phyloP scores from a whole-genome alignment of 2,888 invertebrate species.

The Callosobruchus maculatus region DNA sequence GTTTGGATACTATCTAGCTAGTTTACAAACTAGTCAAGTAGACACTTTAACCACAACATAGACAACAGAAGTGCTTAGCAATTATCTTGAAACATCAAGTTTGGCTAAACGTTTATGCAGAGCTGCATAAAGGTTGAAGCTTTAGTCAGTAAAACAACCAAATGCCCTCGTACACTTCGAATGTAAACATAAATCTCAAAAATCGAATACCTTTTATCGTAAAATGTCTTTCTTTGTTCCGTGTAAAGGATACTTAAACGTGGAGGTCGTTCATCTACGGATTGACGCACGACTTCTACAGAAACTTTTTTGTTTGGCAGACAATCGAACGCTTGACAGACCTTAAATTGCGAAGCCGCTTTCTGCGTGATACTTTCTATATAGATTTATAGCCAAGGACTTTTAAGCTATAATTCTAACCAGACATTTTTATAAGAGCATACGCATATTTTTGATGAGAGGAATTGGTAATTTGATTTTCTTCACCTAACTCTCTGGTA shows the following conservation, averaged over 20 bases:
- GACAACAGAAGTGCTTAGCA: too few species aligned
- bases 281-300: background rate
- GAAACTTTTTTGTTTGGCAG: background rate
- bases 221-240: background rate
- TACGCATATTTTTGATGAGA: too few species aligned
- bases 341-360: background rate
- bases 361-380: background rate
- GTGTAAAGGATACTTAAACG: background rate
- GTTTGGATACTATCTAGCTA: too few species aligned
- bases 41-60: too few species aligned
- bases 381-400: background rate
- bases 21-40: too few species aligned
- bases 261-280: background rate
- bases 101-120: too few species aligned
- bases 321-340: background rate
- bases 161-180: background rate
- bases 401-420: background rate
- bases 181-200: background rate
- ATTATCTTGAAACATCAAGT: too few species aligned
- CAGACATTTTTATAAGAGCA: too few species aligned
- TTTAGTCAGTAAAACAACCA: too few species aligned
- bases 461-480: too few species aligned
- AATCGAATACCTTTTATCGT: background rate
- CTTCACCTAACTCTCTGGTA: too few species aligned
- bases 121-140: too few species aligned